Evolutionary conservation across 1,140 invertebrate genomes (phyloP).

Genomic region (Listronotus bonariensis): DNA sequence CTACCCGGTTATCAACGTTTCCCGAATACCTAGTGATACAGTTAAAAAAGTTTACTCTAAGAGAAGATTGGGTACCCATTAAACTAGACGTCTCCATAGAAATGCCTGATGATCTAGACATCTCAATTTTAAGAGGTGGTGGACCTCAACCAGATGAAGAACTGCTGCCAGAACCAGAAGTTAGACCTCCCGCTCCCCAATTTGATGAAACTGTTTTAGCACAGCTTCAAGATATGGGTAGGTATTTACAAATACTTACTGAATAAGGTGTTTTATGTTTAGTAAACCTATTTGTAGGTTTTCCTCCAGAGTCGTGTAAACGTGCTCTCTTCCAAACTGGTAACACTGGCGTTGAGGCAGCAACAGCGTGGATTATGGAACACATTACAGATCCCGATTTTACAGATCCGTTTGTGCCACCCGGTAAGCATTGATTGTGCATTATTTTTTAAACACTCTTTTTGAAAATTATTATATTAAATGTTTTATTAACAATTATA

Average conservation of each 20-base stretch:
- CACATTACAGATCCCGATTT: slow-evolving; percentile 91
- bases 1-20: slow-evolving; percentile 82
- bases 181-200: slow-evolving; percentile 60
- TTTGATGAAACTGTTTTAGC: slow-evolving; percentile 66
- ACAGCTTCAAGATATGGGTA: slow-evolving; percentile 63
- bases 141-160: slow-evolving; percentile 83
- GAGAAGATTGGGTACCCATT: slow-evolving; percentile 88
- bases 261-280: too few relatives aligned
- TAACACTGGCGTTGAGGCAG: slow-evolving; percentile 82
- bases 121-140: slow-evolving; percentile 71
- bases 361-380: slow-evolving; percentile 95
- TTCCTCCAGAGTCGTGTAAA: slow-evolving; percentile 85
- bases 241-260: background rate
- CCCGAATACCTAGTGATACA: slow-evolving; percentile 94
- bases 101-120: slow-evolving; percentile 84
- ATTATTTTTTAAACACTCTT: too few relatives aligned
- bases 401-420: slow-evolving; percentile 75
- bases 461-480: too few relatives aligned
- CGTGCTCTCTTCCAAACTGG: slow-evolving; percentile 85
- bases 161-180: slow-evolving; percentile 73
- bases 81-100: slow-evolving; percentile 95
- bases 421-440: slow-evolving; percentile 55
- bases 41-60: slow-evolving; percentile 91
- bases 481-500: too few relatives aligned
- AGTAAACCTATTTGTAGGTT: slow-evolving; percentile 61